phyloP scores from a whole-genome alignment of 2,888 invertebrate species.

The Diachrysia chrysitis region DNA sequence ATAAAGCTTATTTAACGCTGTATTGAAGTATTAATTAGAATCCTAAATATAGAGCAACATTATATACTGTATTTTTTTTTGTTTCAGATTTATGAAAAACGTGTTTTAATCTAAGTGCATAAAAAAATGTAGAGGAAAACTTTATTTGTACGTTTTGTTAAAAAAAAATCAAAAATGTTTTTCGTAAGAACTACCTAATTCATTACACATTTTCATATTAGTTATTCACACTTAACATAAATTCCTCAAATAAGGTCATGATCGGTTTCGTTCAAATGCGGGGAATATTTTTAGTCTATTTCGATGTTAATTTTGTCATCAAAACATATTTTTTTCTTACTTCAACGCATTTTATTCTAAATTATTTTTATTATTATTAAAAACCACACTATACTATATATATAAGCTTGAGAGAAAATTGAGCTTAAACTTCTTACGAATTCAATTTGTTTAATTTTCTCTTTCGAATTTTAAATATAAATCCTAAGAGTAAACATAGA shows the following conservation, averaged over 20 bases:
- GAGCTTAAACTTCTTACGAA: background rate
- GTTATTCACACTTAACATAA: constrained; percentile 9
- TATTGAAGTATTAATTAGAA: constrained; percentile 19
- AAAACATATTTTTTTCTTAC: background rate
- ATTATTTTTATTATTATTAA: background rate
- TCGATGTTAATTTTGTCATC: background rate
- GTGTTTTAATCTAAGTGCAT: no score
- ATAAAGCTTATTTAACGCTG: constrained; percentile 35
- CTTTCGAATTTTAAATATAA: background rate
- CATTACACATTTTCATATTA: background rate
- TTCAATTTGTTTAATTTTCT: background rate
- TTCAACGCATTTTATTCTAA: background rate
- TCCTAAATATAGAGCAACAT: constrained; percentile 20
- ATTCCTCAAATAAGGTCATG: constrained; percentile 36
- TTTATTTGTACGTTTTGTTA: no score
- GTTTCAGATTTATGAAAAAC: no score
- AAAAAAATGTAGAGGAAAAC: no score
- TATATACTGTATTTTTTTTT: background rate
- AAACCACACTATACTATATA: background rate
- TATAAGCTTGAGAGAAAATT: background rate
- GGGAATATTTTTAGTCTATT: constrained; percentile 8
- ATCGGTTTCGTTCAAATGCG: constrained; percentile 29
- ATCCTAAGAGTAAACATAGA: no score
- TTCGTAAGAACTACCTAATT: background rate
- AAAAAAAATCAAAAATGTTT: constrained; percentile 11